A percentile compares a stretch with the other conserved stretches of the same genome.
Evolutionary conservation across 2,113 vertebrate species (phyloP).

Genomic region (Tricholaema leucomelas): DNA sequence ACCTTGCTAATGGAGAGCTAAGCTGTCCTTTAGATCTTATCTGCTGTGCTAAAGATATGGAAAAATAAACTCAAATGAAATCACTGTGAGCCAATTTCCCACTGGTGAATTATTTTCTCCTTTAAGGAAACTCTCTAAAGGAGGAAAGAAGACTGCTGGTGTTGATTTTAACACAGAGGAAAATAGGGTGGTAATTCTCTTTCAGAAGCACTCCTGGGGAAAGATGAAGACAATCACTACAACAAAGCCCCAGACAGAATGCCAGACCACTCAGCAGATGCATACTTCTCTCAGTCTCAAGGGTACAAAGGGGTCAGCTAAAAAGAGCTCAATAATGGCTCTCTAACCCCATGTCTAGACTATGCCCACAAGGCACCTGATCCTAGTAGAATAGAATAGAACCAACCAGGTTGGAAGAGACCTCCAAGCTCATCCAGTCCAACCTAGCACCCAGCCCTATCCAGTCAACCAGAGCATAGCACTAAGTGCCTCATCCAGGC

Average conservation of each 20-base stretch:
- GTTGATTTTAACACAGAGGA: not conserved
- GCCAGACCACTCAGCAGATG: too few relatives aligned
- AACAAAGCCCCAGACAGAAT: not conserved
- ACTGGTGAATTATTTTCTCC: not conserved
- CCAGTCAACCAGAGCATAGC: too few relatives aligned
- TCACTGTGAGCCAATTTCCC: not conserved
- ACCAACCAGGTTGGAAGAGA: too few relatives aligned
- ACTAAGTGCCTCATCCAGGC: too few relatives aligned
- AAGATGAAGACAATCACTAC: not conserved
- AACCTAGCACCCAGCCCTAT: too few relatives aligned
- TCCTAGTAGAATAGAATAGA: too few relatives aligned
- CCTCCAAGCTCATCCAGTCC: too few relatives aligned
- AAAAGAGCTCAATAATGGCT: not conserved
- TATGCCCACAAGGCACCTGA: accelerated
- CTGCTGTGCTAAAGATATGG: not conserved
- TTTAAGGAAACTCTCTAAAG: not conserved
- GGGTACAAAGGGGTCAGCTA: not conserved
- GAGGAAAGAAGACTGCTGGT: not conserved
- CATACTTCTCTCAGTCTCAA: not conserved
- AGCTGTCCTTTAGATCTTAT: not conserved
- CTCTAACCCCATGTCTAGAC: not conserved
- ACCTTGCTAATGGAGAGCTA: not conserved
- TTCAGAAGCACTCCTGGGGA: not conserved
- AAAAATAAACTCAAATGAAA: not conserved
- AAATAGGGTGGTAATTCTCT: not conserved